These are phyloP conservation scores for Sus cebifrons DNA, from an alignment of 2,797 vertebrate genomes.

Conservation along the genomic window DNA sequence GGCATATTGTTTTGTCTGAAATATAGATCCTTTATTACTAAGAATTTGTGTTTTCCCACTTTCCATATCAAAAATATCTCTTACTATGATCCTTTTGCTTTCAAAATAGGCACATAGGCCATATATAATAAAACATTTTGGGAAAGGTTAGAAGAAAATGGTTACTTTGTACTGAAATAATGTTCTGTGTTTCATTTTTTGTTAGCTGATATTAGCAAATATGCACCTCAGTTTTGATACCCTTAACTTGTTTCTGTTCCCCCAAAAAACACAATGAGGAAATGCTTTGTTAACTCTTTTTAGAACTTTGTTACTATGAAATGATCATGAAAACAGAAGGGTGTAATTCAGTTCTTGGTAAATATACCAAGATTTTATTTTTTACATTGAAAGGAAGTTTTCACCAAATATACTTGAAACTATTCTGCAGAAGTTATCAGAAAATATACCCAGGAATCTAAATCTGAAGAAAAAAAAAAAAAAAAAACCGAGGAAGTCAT, in stretches of 20 bases:
- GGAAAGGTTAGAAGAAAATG: neutral
- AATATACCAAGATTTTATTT: neutral
- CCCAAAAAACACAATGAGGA: neutral
- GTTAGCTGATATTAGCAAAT: neutral
- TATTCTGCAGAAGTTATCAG: neutral
- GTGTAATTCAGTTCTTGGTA: neutral
- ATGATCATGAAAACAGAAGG: neutral
- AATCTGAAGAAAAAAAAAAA: neutral
- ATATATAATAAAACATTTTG: neutral
- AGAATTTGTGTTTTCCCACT: neutral
- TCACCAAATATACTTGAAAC: constrained; percentile 2
- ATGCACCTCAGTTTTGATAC: neutral
- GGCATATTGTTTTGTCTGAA: neutral
- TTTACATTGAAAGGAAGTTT: neutral
- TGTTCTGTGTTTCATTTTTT: neutral
- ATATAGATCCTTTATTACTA: neutral
- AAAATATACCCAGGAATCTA: constrained; percentile 14
- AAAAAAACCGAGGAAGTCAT: neutral
- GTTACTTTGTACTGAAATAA: neutral
- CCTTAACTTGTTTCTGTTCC: neutral
- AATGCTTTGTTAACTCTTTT: neutral
- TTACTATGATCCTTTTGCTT: neutral
- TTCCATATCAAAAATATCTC: neutral
- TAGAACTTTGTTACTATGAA: neutral
- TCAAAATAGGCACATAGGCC: neutral